Percentiles rank a stretch among this genome's conserved stretches.
phyloP scores from a whole-genome alignment of 23 tunicate species.

The Halocynthia roretzi region DNA sequence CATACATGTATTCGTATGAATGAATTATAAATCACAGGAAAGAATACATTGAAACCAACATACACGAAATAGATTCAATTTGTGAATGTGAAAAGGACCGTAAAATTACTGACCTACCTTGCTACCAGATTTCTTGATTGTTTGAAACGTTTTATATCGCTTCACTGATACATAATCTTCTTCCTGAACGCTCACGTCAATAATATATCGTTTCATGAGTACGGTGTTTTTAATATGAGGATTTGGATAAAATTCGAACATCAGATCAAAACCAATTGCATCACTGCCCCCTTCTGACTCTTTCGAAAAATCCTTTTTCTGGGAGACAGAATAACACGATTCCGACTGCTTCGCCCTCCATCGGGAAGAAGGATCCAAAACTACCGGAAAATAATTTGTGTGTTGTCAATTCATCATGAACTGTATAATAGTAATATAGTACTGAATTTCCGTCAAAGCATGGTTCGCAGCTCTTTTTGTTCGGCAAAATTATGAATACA shows the following conservation, averaged over 20 bases:
- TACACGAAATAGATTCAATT: too few relatives aligned
- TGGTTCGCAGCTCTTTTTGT: too few relatives aligned
- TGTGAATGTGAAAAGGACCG: too few relatives aligned
- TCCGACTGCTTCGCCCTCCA: not conserved
- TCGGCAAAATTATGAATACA: too few relatives aligned
- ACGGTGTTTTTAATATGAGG: slow-evolving; percentile 30
- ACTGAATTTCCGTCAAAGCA: too few relatives aligned
- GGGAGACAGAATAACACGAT: not conserved
- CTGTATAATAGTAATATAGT: too few relatives aligned
- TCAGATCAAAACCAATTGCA: slow-evolving; percentile 46
- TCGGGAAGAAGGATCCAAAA: not conserved
- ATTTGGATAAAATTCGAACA: slow-evolving; percentile 55
- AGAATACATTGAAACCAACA: too few relatives aligned
- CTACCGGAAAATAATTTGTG: not conserved
- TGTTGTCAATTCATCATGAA: not conserved
- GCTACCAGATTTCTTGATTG: not conserved
- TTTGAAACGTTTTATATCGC: slow-evolving; percentile 8
- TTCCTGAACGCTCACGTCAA: slow-evolving; percentile 31
- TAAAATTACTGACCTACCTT: not conserved
- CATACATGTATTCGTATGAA: too few relatives aligned
- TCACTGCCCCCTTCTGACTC: not conserved
- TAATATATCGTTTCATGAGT: slow-evolving; percentile 59
- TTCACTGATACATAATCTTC: slow-evolving; percentile 39
- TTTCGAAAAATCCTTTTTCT: too few relatives aligned
- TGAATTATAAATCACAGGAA: too few relatives aligned